Conservation (phyloP, 2,797 vertebrate species). For the Eupleurogrammus muticus region DNA sequence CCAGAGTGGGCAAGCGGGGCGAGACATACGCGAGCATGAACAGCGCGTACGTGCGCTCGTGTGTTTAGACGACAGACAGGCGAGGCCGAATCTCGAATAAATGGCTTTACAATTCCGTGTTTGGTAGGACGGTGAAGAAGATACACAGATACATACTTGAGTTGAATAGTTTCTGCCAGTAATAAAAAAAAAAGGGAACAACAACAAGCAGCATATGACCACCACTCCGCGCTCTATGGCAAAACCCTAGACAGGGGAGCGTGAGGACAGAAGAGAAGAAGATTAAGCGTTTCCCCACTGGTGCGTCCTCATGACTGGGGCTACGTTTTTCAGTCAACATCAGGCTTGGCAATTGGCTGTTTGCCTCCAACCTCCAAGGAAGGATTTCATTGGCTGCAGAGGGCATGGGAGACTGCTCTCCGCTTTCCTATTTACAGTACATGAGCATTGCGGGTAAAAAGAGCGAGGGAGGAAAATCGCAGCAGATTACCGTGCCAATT, state of each 20-base stretch:
- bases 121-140: slow-evolving; percentile 9
- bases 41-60: slow-evolving; percentile 1
- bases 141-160: slow-evolving; percentile 9
- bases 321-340: slow-evolving; percentile 64
- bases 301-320: slow-evolving; percentile 39
- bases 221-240: slow-evolving; percentile 36
- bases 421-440: slow-evolving; percentile 81
- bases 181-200: slow-evolving; percentile 43
- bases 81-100: slow-evolving; percentile 25
- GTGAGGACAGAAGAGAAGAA: slow-evolving; percentile 34
- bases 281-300: slow-evolving; percentile 48
- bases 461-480: slow-evolving; percentile 79
- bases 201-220: slow-evolving; percentile 48
- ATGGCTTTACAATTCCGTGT: slow-evolving; percentile 9
- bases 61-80: background rate
- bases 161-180: slow-evolving; percentile 41
- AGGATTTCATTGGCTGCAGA: slow-evolving; percentile 73
- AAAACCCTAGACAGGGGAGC: slow-evolving; percentile 34
- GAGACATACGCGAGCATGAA: background rate
- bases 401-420: slow-evolving; percentile 71
- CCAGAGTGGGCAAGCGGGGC: background rate
- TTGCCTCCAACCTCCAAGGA: slow-evolving; percentile 70
- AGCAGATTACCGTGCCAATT: slow-evolving; percentile 86
- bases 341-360: slow-evolving; percentile 65
- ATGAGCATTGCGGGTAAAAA: slow-evolving; percentile 77